These are phyloP conservation scores for Drosophila pegasa DNA, from an alignment of 2,888 invertebrate genomes.

Conservation along the genomic window DNA sequence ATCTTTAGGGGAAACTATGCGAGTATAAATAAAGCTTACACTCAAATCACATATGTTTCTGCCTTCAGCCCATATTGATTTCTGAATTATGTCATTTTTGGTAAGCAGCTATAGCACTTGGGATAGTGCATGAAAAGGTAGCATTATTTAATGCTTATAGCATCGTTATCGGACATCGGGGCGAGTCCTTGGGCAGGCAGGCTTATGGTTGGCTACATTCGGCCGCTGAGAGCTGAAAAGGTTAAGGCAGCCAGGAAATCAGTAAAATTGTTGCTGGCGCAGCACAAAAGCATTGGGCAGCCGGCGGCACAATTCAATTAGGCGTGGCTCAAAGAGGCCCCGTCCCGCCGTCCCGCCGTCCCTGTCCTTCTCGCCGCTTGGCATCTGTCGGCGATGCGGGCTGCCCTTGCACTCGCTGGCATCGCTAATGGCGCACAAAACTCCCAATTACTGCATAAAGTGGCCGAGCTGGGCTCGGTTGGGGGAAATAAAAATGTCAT, in stretches of 20 bases:
- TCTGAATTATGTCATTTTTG: neutral
- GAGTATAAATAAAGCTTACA: no score
- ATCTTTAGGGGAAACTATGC: no score
- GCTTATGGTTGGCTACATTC: neutral
- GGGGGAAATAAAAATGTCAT: conserved; percentile 32
- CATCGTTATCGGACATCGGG: conserved; percentile 1
- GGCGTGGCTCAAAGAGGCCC: conserved; percentile 33
- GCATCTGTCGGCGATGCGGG: neutral
- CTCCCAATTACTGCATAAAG: conserved; percentile 47
- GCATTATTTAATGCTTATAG: conserved; percentile 2
- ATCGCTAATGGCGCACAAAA: conserved; percentile 54
- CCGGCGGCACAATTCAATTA: conserved; percentile 66
- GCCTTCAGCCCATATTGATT: neutral
- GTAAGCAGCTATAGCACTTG: no score
- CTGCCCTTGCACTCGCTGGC: conserved; percentile 27
- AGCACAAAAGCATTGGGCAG: conserved; percentile 53
- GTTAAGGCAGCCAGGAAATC: conserved; percentile 39
- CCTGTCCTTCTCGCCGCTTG: conserved; percentile 14
- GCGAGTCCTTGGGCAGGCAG: conserved; percentile 1
- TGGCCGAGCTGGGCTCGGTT: conserved; percentile 12
- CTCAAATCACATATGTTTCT: neutral
- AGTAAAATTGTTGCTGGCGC: conserved; percentile 53
- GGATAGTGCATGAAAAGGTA: neutral
- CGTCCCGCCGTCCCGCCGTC: conserved; percentile 14
- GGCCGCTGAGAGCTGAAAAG: conserved; percentile 18